Base-by-base conservation (phyloP, 1,140 invertebrate genomes). In the Drosophila rufa region DNA sequence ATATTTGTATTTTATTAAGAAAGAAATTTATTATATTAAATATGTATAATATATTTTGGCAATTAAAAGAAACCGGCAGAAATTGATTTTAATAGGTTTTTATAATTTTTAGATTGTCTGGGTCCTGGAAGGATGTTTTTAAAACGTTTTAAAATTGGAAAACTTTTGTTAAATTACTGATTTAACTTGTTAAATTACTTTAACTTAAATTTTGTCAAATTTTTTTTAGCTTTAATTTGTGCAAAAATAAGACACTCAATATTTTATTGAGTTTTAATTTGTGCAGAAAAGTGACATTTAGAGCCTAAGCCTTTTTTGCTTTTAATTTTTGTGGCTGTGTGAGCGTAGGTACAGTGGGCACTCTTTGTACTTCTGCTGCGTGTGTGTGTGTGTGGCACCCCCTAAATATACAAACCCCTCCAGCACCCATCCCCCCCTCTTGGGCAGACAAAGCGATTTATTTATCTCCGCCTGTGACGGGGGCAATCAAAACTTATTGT, bases 401-500 rank as follows among this genome's bases (percentile, higher is more conserved):
- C 36, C n/a, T 38, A 55, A 36, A 27, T 43, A 36, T 27, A 53
- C 14, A 3, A 15, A 8, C 48, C 25, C 25, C 38, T 7, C 5
- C 8, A 11, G 9, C 11, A n/a, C 27, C 42, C 27, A 14, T 11
- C 48, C 11, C 27, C n/a, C 15, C 50, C 40, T n/a, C 3, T 3
- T 50, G 40, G 47, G 17, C 60, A 76, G 60, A 76, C 73, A 76
- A 76, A 76, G 73, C 74, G 61, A 51, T 76, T 76, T 56, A 66
- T 76, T 76, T 75, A 65, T 76, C 74, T 64, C 71, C 59, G 69
- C 22, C 40, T 75, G 69, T 75, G 70, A 57, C 60, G 73, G 60
- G 46, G 83, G 71, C 83, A 87, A 87, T 87, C 83, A 87, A 89
- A 89, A 87, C 84, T 89, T 87, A 87, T 87, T 87, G 83, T 87